Conservation (phyloP, 2,113 vertebrate species). For the Oophaga pumilio region DNA sequence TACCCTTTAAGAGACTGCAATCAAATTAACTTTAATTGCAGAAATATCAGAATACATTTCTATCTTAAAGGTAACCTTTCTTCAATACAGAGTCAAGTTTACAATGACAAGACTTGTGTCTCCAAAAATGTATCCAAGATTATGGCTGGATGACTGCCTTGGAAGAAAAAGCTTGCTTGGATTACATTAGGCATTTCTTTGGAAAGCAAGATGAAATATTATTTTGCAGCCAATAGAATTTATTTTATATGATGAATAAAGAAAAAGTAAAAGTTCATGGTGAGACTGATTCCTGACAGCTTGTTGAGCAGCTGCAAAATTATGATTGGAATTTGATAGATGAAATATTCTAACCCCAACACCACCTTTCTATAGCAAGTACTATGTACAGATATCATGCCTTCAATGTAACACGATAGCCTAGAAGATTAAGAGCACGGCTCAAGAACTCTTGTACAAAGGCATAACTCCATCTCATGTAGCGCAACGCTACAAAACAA, state of each 20-base stretch:
- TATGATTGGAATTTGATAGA: slow-evolving; percentile 45
- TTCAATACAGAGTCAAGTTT: slow-evolving; percentile 10
- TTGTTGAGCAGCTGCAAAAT: slow-evolving; percentile 46
- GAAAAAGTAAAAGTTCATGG: slow-evolving; percentile 58
- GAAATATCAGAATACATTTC: neutral
- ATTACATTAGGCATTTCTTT: slow-evolving; percentile 62
- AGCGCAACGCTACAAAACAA: neutral
- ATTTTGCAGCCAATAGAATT: slow-evolving; percentile 62
- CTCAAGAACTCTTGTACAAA: neutral
- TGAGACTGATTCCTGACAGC: slow-evolving; percentile 57
- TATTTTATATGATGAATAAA: slow-evolving; percentile 57
- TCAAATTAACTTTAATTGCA: neutral
- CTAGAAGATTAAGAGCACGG: neutral
- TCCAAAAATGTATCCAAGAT: slow-evolving; percentile 53
- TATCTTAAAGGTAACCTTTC: slow-evolving; percentile 11
- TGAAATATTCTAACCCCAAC: slow-evolving; percentile 58
- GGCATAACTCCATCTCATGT: neutral
- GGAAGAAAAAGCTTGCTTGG: slow-evolving; percentile 50
- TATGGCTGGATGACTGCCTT: slow-evolving; percentile 55
- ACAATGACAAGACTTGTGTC: slow-evolving; percentile 15
- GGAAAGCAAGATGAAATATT: slow-evolving; percentile 57
- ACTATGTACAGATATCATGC: neutral
- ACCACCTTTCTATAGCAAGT: neutral
- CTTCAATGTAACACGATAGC: slow-evolving; percentile 24
- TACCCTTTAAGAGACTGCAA: slow-evolving; percentile 2